These are phyloP conservation scores for Porites lutea DNA, from an alignment of 64 coral and sea anemone genomes.

Conservation along the genomic window DNA sequence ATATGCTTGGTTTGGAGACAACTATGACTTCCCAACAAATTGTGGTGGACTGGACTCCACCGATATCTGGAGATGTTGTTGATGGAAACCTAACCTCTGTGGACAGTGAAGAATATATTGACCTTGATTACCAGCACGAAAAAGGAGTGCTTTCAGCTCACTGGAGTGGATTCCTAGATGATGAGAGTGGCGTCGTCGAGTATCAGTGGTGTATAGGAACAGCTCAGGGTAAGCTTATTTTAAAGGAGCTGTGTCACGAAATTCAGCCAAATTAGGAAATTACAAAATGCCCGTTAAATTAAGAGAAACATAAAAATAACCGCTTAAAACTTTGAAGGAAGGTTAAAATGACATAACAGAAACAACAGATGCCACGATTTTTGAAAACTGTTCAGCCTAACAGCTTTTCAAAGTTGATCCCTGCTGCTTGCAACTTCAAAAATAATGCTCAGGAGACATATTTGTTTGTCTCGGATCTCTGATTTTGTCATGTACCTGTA, in stretches of 20 bases:
- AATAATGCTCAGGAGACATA: too few relatives aligned
- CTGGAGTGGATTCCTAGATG: slow-evolving; percentile 84
- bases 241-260: neutral
- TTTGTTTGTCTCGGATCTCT: too few relatives aligned
- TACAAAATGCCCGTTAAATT: too few relatives aligned
- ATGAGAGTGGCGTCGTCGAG: slow-evolving; percentile 78
- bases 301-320: too few relatives aligned
- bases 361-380: too few relatives aligned
- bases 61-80: slow-evolving; percentile 63
- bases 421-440: too few relatives aligned
- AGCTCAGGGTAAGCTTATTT: slow-evolving; percentile 62
- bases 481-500: too few relatives aligned
- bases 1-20: slow-evolving; percentile 80
- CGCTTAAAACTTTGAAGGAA: too few relatives aligned
- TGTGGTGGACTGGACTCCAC: slow-evolving; percentile 85
- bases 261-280: neutral
- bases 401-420: too few relatives aligned
- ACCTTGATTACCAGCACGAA: slow-evolving; percentile 75
- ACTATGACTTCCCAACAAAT: slow-evolving; percentile 74
- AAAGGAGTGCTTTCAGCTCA: slow-evolving; percentile 57
- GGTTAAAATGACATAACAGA: too few relatives aligned
- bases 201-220: slow-evolving; percentile 88
- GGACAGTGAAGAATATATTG: slow-evolving; percentile 20
- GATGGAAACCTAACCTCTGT: slow-evolving; percentile 70
- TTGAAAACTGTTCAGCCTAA: too few relatives aligned